These are phyloP conservation scores for Trematomus loennbergii DNA, from an alignment of 2,113 vertebrate species.

Conservation along the genomic window DNA sequence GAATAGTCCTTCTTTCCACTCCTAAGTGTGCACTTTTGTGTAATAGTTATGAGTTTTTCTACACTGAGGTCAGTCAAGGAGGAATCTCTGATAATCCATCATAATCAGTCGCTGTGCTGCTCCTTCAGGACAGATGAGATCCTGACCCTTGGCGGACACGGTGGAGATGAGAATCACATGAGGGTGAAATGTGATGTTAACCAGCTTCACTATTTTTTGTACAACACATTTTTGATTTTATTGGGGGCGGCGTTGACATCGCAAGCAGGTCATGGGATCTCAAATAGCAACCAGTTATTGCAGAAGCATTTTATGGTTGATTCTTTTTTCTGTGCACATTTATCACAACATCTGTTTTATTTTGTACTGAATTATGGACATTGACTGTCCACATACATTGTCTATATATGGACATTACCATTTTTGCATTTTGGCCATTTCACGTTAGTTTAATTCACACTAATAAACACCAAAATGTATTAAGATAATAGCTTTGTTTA, in stretches of 20 bases:
- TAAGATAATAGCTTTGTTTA: neutral
- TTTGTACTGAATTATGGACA: neutral
- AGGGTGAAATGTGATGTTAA: conserved; percentile 67
- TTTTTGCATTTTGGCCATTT: neutral
- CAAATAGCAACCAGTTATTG: neutral
- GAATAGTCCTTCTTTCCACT: neutral
- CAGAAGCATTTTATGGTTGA: neutral
- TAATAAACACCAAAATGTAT: neutral
- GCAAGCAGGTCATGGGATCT: conserved; percentile 6
- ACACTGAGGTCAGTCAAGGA: conserved; percentile 73
- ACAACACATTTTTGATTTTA: conserved; percentile 25
- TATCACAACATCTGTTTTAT: neutral
- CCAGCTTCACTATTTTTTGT: conserved; percentile 55
- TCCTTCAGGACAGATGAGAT: conserved; percentile 66
- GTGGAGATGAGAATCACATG: conserved; percentile 59
- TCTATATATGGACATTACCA: neutral
- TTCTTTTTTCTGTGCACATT: neutral
- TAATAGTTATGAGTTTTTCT: conserved; percentile 18
- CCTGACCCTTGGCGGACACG: conserved; percentile 62
- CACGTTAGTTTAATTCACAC: neutral
- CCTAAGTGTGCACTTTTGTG: conserved; percentile 1
- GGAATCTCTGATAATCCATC: conserved; percentile 74
- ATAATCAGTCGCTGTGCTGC: conserved; percentile 62
- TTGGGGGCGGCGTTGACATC: neutral
- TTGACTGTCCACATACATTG: too few species aligned